Evolutionary conservation across 2,113 vertebrate species (phyloP), one percentile per base, ranked within the genome.

Genomic region (Chaenocephalus aceratus): DNA sequence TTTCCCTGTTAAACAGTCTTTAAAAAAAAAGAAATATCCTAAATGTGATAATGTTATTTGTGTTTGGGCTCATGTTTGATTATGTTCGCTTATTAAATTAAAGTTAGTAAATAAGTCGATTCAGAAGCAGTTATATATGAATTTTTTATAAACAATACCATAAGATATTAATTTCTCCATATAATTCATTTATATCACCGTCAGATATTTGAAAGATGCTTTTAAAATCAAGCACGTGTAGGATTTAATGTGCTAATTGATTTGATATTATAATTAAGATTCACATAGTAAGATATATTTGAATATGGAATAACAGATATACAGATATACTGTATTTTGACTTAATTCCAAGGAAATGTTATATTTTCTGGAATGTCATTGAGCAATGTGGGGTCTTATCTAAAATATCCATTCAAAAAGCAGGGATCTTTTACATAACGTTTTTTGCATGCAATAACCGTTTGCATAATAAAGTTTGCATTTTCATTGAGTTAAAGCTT

Each of bases 361-460:
- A 68, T 16, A 71, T 77, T 80, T 80, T 85, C 23, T 67, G 69
- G 46, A 59, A 81, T 61, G 10, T 72, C 18, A 4, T 23, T 10
- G 1, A 68, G 14, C 23, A 58, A 44, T 58, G 60, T 72, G 18
- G 52, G 41, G 34, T 46, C 78, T 87, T 89, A 84, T 91, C 90
- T 89, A 72, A 87, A 79, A 80, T 64, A 85, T 84, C 77, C 79
- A 87, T 93, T 94, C 84, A 91, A 82, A 90, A 90, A 89, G 78
- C 60, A 79, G 30, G 36, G 79, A 79, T 86, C 76, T 90, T 92
- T 92, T 94, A 89, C 87, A 94, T 91, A 92, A 75, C 49, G 63
- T 82, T 91, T 91, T 91, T 93, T 94, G 91, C 93, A 94, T 92
- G 85, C 86, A 91, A 89, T 92, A 88, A 89, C 89, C 72, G 87